Conservation (phyloP, 2,797 vertebrate genomes). For the Chloroceryle inda region DNA sequence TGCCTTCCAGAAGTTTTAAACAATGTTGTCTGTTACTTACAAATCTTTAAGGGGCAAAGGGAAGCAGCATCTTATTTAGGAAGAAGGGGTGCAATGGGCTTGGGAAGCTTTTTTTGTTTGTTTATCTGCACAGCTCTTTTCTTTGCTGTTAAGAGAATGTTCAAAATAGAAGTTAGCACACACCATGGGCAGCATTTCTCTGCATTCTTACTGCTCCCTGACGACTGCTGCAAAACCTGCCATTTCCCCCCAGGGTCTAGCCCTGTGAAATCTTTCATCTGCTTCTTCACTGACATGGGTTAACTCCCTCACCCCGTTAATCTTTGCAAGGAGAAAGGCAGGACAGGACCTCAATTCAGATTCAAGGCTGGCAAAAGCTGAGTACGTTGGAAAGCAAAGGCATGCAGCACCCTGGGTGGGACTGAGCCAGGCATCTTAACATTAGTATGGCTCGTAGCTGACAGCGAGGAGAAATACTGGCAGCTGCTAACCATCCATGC, state of each 20-base stretch:
- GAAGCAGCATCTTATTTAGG: background rate
- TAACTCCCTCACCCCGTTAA: background rate
- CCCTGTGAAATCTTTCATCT: conserved; percentile 55
- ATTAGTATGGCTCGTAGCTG: conserved; percentile 66
- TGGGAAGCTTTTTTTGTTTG: background rate
- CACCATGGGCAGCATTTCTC: background rate
- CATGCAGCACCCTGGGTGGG: conserved; percentile 70
- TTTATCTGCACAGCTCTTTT: background rate
- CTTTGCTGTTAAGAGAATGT: background rate
- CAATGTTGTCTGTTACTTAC: background rate
- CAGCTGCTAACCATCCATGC: conserved; percentile 78
- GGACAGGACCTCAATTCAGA: conserved; percentile 25
- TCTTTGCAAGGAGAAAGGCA: conserved; percentile 18
- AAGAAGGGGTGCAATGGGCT: background rate
- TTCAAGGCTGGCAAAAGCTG: conserved; percentile 58
- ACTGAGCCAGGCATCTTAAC: conserved; percentile 72
- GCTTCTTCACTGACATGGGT: background rate
- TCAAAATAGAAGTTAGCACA: background rate
- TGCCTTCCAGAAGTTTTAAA: background rate
- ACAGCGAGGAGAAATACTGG: conserved; percentile 77
- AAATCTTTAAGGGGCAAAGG: background rate
- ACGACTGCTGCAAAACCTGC: background rate
- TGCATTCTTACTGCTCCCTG: background rate
- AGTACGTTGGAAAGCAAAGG: conserved; percentile 59
- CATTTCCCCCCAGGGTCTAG: background rate